A percentile compares a stretch with the other conserved stretches of the same genome.
These are phyloP conservation scores for Xenus cinereus DNA, from an alignment of 2,113 vertebrate genomes.

Conservation along the genomic window DNA sequence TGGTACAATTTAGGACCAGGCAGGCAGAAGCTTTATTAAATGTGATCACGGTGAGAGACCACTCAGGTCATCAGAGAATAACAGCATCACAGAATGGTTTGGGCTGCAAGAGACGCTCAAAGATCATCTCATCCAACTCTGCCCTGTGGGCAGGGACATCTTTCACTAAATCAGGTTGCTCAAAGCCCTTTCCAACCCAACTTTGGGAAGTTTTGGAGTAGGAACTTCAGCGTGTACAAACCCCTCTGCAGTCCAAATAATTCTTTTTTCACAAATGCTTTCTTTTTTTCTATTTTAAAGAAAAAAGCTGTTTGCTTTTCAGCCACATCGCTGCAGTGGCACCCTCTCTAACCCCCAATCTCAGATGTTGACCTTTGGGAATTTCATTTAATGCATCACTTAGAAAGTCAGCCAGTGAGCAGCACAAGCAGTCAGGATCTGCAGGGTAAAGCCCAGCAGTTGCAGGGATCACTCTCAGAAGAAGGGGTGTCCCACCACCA, in stretches of 20 bases:
- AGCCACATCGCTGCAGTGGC: neutral
- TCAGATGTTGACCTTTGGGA: neutral
- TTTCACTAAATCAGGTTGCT: neutral
- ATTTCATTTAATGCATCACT: neutral
- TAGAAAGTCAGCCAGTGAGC: neutral
- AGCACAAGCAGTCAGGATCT: neutral
- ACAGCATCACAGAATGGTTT: neutral
- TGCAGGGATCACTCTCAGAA: neutral
- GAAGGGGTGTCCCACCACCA: neutral
- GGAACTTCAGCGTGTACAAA: neutral
- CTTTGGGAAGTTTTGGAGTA: neutral
- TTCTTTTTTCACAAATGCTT: neutral
- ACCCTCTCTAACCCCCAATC: neutral
- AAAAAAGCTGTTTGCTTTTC: neutral
- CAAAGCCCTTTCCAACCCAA: neutral
- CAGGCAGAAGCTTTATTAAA: neutral
- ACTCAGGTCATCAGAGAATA: neutral
- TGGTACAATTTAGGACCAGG: neutral
- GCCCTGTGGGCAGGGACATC: neutral
- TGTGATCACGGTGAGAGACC: neutral
- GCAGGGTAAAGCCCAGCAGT: neutral
- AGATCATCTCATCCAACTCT: neutral
- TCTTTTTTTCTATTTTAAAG: neutral
- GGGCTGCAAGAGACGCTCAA: neutral
- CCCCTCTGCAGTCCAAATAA: neutral